Evolutionary conservation across 2,797 vertebrate species (phyloP), one percentile per base, ranked within the genome.

Genomic region (Pampus argenteus): DNA sequence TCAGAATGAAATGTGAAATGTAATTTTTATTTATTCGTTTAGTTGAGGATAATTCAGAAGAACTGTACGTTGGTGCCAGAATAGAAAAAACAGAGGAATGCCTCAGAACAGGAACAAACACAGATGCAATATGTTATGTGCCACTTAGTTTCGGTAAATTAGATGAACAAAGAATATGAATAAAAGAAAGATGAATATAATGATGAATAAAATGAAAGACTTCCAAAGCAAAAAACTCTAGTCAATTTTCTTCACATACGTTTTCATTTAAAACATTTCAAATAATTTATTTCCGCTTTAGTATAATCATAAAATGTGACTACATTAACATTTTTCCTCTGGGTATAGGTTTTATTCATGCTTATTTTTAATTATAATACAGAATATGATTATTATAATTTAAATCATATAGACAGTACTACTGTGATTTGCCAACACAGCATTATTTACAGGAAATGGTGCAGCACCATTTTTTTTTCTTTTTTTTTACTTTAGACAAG

Each of bases 131-230:
- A 86, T 68, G 73, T 74, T 64, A 61, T 40, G 55, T 73, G 62
- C 23, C 54, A 72, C 59, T 74, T 79, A 68, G 65, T 74, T 78
- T 76, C 73, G 49, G 49, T n/a, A 69, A 58, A 76, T 38, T 4
- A 11, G 54, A 56, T 14, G 44, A 75, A 58, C 9, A 50, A 77
- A 47, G 40, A 74, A 54, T 4, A 75, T 38, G 50, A 47, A 13
- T 3, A 17, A 5, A 58, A 25, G 54, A 52, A 64, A 45, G 23
- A 44, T 60, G 52, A 79, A 69, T 13, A 79, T 62, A 38, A 64
- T 50, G 36, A 77, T 71, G 63, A 90, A 91, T 89, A 90, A 89
- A 91, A 76, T 61, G 36, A 81, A 63, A 71, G 58, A 79, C 40
- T 44, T 71, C 18, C 20, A 23, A 61, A 29, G 14, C 29, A 52